Evolutionary conservation across 2,888 invertebrate species (phyloP), one percentile per base, ranked within the genome.

Genomic region (Hirtodrosophila confusa): DNA sequence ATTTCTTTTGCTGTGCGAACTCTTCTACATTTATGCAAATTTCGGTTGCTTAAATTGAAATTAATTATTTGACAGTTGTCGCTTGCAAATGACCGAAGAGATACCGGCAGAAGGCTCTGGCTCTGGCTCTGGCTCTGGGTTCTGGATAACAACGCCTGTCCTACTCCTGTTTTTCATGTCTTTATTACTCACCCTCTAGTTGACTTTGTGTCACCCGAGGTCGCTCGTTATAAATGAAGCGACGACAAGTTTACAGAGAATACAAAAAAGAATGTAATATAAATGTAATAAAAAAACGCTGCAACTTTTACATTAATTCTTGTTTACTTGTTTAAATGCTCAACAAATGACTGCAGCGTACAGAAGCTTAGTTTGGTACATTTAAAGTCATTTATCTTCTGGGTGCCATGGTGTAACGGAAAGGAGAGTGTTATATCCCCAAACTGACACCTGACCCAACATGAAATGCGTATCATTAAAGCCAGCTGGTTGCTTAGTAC

Each of bases 41-140:
- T 75, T 77, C 49, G 77, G 75, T 80, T 84, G 85, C 77, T 88
- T 88, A 87, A 80, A 86, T 88, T 88, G 78, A 88, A 86, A 86
- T 88, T 85, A 85, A 85, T 88, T 85, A 88, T 88, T 84, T 88
- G 76, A 74, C 88, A 85, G 85, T 86, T 88, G 85, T 86, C 84
- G 80, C 80, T 70, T 73, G 75, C 78, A 70, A 80, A 80, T 80
- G 82, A 69, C 70, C 67, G 49, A 53, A 57, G 45, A 61, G 40
- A 55, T 48, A 53, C 54, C 45, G 51, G 41, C 55, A 61, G 37
- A 47, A 43, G 17, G 17, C 17, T 17, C 17, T 17, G 17, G 17
- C 17, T 17, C 27, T 27, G 45, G 35, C 65, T 36, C 40, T 66
- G 49, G 3, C 5, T 31, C 31, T 8, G 31, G 31, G 31, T 44